Evolutionary conservation across 1,140 invertebrate species (phyloP).

Genomic region (Microplitis demolitor): DNA sequence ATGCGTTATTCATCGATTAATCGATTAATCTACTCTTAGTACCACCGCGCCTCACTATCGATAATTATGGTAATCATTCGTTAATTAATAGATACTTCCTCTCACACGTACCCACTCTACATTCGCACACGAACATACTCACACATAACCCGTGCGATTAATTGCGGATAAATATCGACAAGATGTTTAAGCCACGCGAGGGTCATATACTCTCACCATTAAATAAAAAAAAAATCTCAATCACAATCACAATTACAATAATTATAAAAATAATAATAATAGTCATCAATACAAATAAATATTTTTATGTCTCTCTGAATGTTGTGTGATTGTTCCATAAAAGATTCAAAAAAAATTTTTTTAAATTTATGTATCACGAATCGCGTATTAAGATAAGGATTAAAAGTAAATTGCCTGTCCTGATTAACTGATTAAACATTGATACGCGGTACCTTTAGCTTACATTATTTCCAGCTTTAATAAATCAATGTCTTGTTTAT

Average conservation of each 20-base stretch:
- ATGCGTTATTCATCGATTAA: conserved; percentile 26
- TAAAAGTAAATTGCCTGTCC: too few relatives aligned
- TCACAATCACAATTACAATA: not conserved
- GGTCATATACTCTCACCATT: conserved; percentile 23
- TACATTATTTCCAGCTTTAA: too few relatives aligned
- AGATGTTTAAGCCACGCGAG: conserved; percentile 27
- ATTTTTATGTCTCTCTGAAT: not conserved
- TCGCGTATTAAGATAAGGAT: too few relatives aligned
- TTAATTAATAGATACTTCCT: conserved; percentile 31
- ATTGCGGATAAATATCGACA: conserved; percentile 30
- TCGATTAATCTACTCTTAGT: conserved; percentile 21
- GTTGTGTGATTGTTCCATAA: too few relatives aligned
- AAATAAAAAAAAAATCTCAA: not conserved
- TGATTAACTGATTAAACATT: too few relatives aligned
- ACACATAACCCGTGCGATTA: conserved; percentile 9
- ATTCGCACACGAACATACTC: too few relatives aligned
- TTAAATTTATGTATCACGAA: too few relatives aligned
- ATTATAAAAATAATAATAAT: not conserved
- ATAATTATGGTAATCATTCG: conserved; percentile 30
- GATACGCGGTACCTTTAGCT: too few relatives aligned
- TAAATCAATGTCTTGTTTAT: too few relatives aligned
- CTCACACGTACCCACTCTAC: conserved; percentile 2
- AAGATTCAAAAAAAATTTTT: too few relatives aligned
- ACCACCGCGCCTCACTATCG: conserved; percentile 15
- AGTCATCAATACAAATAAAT: not conserved